A percentile compares a stretch with the other conserved stretches of the same genome.
Conservation (phyloP, 2,113 vertebrate species). For the Narcine bancroftii region DNA sequence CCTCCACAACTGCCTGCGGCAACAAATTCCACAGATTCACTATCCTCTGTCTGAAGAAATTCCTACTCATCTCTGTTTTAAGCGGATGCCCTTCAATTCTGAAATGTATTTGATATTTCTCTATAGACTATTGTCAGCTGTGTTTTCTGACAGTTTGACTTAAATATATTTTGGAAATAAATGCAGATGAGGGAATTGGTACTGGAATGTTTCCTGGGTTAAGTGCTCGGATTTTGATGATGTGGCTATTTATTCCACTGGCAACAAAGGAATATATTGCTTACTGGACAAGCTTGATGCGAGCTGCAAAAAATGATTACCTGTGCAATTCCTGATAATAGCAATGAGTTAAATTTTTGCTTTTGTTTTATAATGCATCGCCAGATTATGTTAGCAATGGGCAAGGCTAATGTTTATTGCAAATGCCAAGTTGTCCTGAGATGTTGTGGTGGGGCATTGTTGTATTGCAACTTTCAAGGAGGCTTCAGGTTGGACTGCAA, state of each 20-base stretch:
- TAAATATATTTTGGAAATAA: conserved; percentile 4
- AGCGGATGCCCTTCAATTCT: no score
- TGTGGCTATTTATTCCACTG: background rate
- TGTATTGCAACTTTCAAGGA: background rate
- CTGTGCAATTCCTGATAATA: background rate
- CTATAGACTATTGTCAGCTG: background rate
- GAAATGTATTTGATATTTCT: conserved; percentile 2
- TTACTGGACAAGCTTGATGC: conserved; percentile 1
- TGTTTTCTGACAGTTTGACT: background rate
- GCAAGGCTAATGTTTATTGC: background rate
- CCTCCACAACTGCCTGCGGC: no score
- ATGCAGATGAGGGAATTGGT: background rate
- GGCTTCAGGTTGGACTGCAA: background rate
- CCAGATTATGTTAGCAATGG: background rate
- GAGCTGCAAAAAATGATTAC: background rate
- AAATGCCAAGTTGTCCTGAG: background rate
- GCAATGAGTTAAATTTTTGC: background rate
- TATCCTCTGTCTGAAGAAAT: no score
- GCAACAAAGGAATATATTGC: background rate
- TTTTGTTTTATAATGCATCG: background rate
- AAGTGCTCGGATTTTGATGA: background rate
- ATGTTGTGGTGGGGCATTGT: background rate
- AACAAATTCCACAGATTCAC: no score
- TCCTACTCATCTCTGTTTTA: no score
- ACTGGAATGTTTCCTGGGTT: background rate